Evolutionary conservation across 2,888 invertebrate genomes (phyloP).

Genomic region (Agrochola lota): DNA sequence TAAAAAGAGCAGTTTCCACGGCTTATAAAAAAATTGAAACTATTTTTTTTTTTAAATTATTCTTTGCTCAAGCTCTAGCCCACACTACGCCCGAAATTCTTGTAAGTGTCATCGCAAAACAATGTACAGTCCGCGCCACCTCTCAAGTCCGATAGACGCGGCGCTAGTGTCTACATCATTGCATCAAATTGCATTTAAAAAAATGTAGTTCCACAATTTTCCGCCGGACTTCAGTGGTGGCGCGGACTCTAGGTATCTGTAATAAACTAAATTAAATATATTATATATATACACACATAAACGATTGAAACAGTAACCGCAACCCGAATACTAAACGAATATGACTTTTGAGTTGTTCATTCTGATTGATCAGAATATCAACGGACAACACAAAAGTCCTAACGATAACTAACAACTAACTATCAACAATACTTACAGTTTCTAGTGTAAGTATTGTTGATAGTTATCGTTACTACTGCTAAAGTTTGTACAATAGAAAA

Average conservation of each 20-base stretch:
- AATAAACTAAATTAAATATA: slow-evolving; percentile 5
- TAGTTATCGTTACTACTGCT: slow-evolving; percentile 2
- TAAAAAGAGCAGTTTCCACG: neutral
- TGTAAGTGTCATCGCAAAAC: slow-evolving; percentile 20
- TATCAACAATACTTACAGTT: no score
- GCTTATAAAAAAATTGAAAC: neutral
- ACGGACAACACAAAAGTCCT: no score
- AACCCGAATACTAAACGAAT: slow-evolving; percentile 12
- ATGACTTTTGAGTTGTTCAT: neutral
- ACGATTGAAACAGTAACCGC: neutral
- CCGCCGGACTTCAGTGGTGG: no score
- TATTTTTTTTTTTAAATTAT: neutral
- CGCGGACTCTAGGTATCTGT: no score
- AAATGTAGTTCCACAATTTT: no score
- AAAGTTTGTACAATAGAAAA: slow-evolving; percentile 11
- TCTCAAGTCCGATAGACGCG: no score
- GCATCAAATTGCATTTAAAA: no score
- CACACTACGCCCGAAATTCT: neutral
- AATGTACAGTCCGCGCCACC: neutral
- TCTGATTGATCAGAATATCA: neutral
- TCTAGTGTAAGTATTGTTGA: neutral
- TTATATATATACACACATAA: no score
- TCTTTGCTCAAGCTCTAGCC: neutral
- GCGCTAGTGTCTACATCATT: no score
- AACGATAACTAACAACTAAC: no score